These are phyloP conservation scores for Prunella himalayana DNA, from an alignment of 2,113 vertebrate species.

Conservation along the genomic window DNA sequence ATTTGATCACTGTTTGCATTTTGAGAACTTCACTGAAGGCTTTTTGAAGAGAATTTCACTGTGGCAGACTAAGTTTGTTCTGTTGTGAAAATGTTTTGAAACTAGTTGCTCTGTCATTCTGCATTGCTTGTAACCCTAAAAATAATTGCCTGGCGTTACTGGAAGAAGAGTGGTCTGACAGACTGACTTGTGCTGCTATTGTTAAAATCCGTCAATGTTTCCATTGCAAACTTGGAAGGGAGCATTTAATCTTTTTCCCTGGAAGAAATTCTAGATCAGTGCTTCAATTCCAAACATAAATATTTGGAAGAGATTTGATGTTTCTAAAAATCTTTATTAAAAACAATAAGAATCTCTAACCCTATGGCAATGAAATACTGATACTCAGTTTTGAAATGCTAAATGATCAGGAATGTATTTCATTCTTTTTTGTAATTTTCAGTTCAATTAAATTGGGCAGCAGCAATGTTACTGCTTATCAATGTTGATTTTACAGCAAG, in stretches of 20 bases:
- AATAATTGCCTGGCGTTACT: slow-evolving; percentile 5
- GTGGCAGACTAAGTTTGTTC: neutral
- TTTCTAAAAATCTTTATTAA: neutral
- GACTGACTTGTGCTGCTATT: neutral
- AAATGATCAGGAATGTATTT: neutral
- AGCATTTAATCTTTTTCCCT: slow-evolving; percentile 34
- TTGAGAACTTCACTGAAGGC: neutral
- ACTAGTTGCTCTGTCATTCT: neutral
- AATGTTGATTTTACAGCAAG: neutral
- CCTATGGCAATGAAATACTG: neutral
- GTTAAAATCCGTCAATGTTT: slow-evolving; percentile 42
- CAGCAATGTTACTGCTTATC: neutral
- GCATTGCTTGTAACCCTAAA: slow-evolving; percentile 9
- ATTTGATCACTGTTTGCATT: neutral
- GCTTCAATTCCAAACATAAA: neutral
- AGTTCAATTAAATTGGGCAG: neutral
- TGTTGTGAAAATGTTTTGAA: slow-evolving; percentile 21
- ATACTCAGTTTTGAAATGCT: neutral
- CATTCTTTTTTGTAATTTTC: neutral
- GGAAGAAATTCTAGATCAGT: slow-evolving; percentile 24
- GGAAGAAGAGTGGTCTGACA: neutral
- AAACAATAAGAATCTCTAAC: neutral
- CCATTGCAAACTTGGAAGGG: slow-evolving; percentile 28
- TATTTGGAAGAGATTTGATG: neutral
- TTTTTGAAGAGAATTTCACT: neutral